Base-by-base conservation (phyloP, 2,113 vertebrate species). In the Podarcis muralis region DNA sequence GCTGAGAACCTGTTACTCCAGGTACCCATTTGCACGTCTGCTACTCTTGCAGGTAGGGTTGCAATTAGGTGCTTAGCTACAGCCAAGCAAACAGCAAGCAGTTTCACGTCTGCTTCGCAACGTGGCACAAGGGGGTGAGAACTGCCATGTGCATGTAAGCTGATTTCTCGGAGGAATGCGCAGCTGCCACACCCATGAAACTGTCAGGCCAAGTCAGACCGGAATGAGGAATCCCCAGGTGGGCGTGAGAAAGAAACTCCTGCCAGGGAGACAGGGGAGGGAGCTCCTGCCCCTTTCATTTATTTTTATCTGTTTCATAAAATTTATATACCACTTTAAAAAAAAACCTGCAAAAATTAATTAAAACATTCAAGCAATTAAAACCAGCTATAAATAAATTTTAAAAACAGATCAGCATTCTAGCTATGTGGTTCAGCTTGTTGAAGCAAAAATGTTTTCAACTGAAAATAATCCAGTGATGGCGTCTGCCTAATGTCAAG, bases 131-230 rank as follows among this genome's bases (percentile, higher is more conserved):
- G 65, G 40, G 76, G 76, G 27, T 9, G 13, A 80, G 77, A 57
- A 69, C 27, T 57, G 65, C 53, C 77, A 11, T 53, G n/a, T 23
- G 5, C 43, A 48, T 81, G 16, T 57, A 30, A 69, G 9, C 79
- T 69, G 32, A 76, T 77, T 75, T 86, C 32, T 53, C 69, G 68
- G 22, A 23, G 35, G 30, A 87, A 72, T 16, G 13, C 20, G 22
- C 23, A 80, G n/a, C 11, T n/a, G 15, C 76, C 76, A 57, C 85
- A 71, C 86, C 86, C 86, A 72, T 30, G 77, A 87, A 72, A 71
- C 86, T 80, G 1, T 59, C n/a, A 12, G 8, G 53, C 77, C 77
- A 35, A 80, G 77, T 23, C 66, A 87, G 23, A 32, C 77, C 57
- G 66, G 66, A 71, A 87, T 87, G 35, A 59, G 77, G 35, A 81